These are phyloP conservation scores for Ariolimax columbianus DNA, from an alignment of 2,888 invertebrate genomes.

Conservation along the genomic window DNA sequence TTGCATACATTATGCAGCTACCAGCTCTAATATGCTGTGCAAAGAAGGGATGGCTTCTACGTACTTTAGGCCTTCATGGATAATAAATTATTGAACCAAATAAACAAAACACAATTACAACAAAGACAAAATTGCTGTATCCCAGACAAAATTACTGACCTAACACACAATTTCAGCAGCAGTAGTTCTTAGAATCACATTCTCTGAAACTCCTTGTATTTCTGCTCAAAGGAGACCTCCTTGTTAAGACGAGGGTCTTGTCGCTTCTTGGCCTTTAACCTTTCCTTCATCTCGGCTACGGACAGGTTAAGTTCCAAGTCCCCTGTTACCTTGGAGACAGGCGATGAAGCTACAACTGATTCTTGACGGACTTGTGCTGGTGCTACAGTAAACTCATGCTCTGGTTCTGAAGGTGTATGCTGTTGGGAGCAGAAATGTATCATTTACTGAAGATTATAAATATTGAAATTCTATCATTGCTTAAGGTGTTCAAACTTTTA, in stretches of 20 bases:
- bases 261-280: constrained; percentile 63
- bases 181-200: constrained; percentile 33
- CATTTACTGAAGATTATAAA: neutral
- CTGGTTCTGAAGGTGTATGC: constrained; percentile 13
- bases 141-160: neutral
- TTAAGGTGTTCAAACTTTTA: no score
- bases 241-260: constrained; percentile 62
- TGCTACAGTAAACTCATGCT: constrained; percentile 46
- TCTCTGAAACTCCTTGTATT: constrained; percentile 57
- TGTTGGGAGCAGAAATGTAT: neutral
- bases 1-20: neutral
- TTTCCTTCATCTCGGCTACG: constrained; percentile 69
- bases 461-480: no score
- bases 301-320: constrained; percentile 58
- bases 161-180: neutral
- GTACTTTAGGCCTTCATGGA: neutral
- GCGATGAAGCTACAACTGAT: constrained; percentile 8
- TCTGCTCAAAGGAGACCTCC: constrained; percentile 54
- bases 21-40: neutral
- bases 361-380: neutral
- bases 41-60: neutral
- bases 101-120: neutral
- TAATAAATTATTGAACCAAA: constrained; percentile 3
- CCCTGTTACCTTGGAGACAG: constrained; percentile 6
- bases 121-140: neutral